Base-by-base conservation (phyloP, 2,888 invertebrate species). In the Macrophya alboannulata region DNA sequence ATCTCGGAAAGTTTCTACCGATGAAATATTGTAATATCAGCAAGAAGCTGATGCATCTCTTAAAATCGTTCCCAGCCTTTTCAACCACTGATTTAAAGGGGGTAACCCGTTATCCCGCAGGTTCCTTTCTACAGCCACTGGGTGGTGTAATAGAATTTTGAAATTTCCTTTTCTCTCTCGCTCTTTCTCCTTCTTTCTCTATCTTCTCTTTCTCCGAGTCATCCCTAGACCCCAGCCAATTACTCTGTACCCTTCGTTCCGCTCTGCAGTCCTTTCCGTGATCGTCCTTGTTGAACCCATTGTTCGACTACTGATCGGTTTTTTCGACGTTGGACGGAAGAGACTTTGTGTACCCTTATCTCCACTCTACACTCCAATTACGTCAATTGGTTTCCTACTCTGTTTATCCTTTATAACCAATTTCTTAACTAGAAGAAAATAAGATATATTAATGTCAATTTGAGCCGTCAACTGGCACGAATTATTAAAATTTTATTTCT, bases 171-270 rank as follows among this genome's bases (percentile, higher is more conserved):
- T 72, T 25, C 10, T 8, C 17, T 74, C n/a, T 15, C 21, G 21
- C 10, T n/a, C 9, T 72, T 1, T n/a, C 15, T 48, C 12, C 43
- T 21, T 15, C 45, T 4, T 21, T 4, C 9, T 72, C 6, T 21
- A 45, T 12, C 45, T 12, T 4, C n/a, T 43, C 72, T 21, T 43
- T n/a, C 12, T 74, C 17, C 21, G 21, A 43, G 45, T 74, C 21
- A 74, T 74, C 43, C 74, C 45, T 74, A 43, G 74, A 45, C 74
- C 45, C 45, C 45, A 45, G 43, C 45, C 74, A 74, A 74, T 74
- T 74, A 74, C 74, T 21, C 21, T 17, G 45, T 45, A 21, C 21
- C 45, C 43, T 74, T 45, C 43, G 74, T 12, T n/a, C 4, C 45
- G 45, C 21, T 74, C 37, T 21, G 21, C 45, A 45, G 25, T 74